These are phyloP conservation scores for Hippocampus abdominalis DNA, from an alignment of 2,113 vertebrate genomes.

Conservation along the genomic window DNA sequence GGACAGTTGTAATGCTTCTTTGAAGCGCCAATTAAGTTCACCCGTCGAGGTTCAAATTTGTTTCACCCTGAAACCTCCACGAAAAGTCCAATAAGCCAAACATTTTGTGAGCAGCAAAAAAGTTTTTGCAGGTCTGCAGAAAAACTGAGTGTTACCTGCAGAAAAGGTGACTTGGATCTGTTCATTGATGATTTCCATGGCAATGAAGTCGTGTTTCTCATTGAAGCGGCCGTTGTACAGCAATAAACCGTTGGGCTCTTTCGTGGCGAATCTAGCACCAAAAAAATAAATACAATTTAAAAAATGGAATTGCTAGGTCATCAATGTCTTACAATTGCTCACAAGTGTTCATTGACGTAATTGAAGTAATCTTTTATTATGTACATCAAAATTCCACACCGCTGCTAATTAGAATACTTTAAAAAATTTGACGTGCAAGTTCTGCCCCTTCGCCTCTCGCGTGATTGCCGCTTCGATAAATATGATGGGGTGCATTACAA, in stretches of 20 bases:
- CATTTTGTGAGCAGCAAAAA: not conserved
- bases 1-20: no score
- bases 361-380: not conserved
- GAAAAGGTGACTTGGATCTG: constrained; percentile 96
- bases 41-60: no score
- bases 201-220: constrained; percentile 91
- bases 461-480: not conserved
- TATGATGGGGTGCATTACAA: not conserved
- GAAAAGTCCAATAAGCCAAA: not conserved
- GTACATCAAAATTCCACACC: no score
- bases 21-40: no score
- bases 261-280: constrained; percentile 83
- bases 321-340: not conserved
- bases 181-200: constrained; percentile 86
- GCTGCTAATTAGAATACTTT: not conserved
- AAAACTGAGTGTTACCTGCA: constrained; percentile 73
- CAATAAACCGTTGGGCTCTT: constrained; percentile 81
- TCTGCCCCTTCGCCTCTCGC: no score
- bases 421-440: not conserved
- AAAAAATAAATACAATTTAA: not conserved
- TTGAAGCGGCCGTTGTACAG: constrained; percentile 96
- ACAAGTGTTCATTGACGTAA: not conserved
- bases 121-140: no score
- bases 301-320: not conserved
- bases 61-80: no score